phyloP scores from a whole-genome alignment of 2,888 invertebrate genomes.

The Drosophila pegasa region DNA sequence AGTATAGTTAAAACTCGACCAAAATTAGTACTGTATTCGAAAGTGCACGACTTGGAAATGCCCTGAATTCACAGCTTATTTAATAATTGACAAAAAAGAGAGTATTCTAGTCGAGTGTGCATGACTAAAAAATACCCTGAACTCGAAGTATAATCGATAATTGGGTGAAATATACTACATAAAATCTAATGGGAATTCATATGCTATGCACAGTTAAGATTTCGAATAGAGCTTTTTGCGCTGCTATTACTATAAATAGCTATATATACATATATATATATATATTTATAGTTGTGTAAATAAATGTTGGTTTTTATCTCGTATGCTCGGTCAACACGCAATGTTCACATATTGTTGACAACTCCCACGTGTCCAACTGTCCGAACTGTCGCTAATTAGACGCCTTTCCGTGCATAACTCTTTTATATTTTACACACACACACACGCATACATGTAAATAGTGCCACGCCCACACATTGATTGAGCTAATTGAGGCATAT shows the following conservation, averaged over 20 bases:
- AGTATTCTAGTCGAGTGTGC: neutral
- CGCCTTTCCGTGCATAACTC: slow-evolving; percentile 39
- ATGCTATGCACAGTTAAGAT: slow-evolving; percentile 4
- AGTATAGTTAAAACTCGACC: too few relatives aligned
- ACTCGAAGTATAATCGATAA: too few relatives aligned
- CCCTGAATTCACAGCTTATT: too few relatives aligned
- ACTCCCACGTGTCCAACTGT: slow-evolving; percentile 47
- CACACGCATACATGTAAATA: too few relatives aligned
- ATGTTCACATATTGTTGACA: neutral
- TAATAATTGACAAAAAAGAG: neutral
- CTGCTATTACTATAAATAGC: neutral
- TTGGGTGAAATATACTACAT: too few relatives aligned
- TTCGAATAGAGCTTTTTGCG: neutral
- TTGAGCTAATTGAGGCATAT: slow-evolving; percentile 55
- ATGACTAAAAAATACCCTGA: neutral
- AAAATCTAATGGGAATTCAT: neutral
- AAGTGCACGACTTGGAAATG: too few relatives aligned
- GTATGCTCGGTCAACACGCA: slow-evolving; percentile 40
- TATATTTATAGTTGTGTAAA: too few relatives aligned
- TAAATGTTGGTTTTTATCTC: neutral
- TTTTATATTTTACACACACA: slow-evolving; percentile 32
- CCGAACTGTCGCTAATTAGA: slow-evolving; percentile 65
- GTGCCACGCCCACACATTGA: slow-evolving; percentile 17
- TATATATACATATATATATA: too few relatives aligned
- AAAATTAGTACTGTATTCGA: too few relatives aligned